Percentiles rank a stretch among this genome's conserved stretches.
These are phyloP conservation scores for Piaya cayana DNA, from an alignment of 2,113 vertebrate species.

Conservation along the genomic window DNA sequence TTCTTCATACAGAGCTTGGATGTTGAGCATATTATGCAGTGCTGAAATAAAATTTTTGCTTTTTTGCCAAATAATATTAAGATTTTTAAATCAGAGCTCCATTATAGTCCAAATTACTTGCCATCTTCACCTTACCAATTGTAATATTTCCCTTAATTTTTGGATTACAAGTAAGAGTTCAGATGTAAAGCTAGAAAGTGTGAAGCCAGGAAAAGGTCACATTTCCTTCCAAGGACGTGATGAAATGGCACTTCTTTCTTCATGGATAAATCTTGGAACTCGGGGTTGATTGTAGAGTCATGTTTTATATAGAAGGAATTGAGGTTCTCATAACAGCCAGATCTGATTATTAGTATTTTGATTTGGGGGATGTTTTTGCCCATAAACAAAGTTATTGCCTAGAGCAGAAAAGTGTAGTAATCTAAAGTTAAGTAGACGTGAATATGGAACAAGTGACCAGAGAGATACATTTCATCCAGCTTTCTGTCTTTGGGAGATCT, in stretches of 20 bases:
- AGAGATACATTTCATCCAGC: not conserved
- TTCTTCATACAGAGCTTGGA: not conserved
- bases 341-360: not conserved
- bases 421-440: not conserved
- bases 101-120: not conserved
- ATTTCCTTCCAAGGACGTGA: not conserved
- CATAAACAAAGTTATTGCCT: not conserved
- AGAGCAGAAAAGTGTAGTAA: not conserved
- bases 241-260: not conserved
- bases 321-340: not conserved
- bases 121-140: not conserved
- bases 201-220: not conserved
- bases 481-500: not conserved
- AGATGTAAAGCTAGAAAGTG: not conserved
- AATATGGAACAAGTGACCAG: not conserved
- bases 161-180: not conserved
- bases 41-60: not conserved
- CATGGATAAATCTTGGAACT: not conserved
- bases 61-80: not conserved
- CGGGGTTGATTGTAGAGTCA: not conserved
- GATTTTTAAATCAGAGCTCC: not conserved
- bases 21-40: not conserved
- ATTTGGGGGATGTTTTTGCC: not conserved
- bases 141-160: not conserved
- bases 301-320: not conserved